A percentile compares a stretch with the other conserved stretches of the same genome.
phyloP scores from a whole-genome alignment of 1,140 invertebrate genomes.

The Aphaenogaster ashmeadi region DNA sequence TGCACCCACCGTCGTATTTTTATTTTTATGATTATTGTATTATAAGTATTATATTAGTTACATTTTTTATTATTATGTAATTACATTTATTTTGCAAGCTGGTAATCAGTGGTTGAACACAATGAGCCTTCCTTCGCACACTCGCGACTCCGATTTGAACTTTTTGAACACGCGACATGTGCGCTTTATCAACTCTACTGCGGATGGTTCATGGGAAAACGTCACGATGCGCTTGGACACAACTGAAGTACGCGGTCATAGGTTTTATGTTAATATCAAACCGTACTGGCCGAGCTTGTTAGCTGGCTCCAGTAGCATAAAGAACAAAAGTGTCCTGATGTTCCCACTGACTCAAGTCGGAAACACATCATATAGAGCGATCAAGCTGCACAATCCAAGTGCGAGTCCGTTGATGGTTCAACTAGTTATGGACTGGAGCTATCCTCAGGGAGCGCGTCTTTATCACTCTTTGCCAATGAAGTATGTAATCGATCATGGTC shows the following conservation, averaged over 20 bases:
- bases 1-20: neutral
- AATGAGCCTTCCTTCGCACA: slow-evolving; percentile 89
- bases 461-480: slow-evolving; percentile 87
- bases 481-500: slow-evolving; percentile 71
- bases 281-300: slow-evolving; percentile 91
- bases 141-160: slow-evolving; percentile 89
- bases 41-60: neutral
- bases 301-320: slow-evolving; percentile 76
- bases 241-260: slow-evolving; percentile 91
- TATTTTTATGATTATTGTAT: neutral
- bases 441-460: slow-evolving; percentile 87
- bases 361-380: slow-evolving; percentile 90
- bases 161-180: slow-evolving; percentile 88
- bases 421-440: slow-evolving; percentile 89
- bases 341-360: slow-evolving; percentile 95
- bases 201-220: slow-evolving; percentile 88
- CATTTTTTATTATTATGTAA: too few species aligned
- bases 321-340: slow-evolving; percentile 87
- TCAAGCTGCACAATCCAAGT: slow-evolving; percentile 90
- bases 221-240: slow-evolving; percentile 93
- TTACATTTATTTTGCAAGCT: slow-evolving; percentile 82
- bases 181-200: slow-evolving; percentile 88
- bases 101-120: slow-evolving; percentile 91
- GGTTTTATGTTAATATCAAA: slow-evolving; percentile 91
- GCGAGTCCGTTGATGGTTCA: slow-evolving; percentile 89